A percentile compares a stretch with the other conserved stretches of the same genome.
Evolutionary conservation across 2,888 invertebrate species (phyloP).

Genomic region (Deilephila elpenor): DNA sequence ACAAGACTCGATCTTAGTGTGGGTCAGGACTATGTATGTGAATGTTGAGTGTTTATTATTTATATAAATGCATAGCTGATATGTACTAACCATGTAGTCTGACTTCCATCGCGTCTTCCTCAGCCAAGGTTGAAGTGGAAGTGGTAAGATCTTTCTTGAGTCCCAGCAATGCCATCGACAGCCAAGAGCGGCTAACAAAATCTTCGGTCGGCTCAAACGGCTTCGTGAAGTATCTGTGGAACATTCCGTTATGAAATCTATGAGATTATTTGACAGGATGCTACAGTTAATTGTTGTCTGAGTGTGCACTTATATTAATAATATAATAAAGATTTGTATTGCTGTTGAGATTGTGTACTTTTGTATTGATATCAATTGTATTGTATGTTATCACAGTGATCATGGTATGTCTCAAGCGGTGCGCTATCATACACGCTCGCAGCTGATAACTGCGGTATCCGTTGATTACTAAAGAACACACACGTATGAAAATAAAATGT

Average conservation of each 20-base stretch:
- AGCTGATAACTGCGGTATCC: neutral
- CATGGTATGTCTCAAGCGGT: neutral
- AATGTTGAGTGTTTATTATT: too few relatives aligned
- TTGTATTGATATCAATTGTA: neutral
- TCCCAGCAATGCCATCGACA: constrained; percentile 87
- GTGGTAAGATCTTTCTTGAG: constrained; percentile 86
- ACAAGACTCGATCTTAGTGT: too few relatives aligned
- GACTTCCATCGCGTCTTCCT: constrained; percentile 82
- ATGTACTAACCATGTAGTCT: constrained; percentile 63
- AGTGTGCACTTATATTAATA: neutral
- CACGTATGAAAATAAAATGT: neutral
- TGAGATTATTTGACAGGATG: too few relatives aligned
- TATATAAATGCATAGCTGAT: neutral
- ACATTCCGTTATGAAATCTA: constrained; percentile 26
- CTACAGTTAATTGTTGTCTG: neutral
- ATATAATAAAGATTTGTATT: neutral
- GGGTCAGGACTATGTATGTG: too few relatives aligned
- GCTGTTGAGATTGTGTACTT: neutral
- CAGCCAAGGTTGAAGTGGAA: constrained; percentile 84
- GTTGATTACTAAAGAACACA: neutral
- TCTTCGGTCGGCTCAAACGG: constrained; percentile 79
- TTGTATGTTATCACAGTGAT: neutral
- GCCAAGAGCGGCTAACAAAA: constrained; percentile 83
- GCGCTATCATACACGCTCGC: neutral
- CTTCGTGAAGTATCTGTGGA: constrained; percentile 76